Conservation (phyloP, 2,113 vertebrate species). For the Vidua macroura region DNA sequence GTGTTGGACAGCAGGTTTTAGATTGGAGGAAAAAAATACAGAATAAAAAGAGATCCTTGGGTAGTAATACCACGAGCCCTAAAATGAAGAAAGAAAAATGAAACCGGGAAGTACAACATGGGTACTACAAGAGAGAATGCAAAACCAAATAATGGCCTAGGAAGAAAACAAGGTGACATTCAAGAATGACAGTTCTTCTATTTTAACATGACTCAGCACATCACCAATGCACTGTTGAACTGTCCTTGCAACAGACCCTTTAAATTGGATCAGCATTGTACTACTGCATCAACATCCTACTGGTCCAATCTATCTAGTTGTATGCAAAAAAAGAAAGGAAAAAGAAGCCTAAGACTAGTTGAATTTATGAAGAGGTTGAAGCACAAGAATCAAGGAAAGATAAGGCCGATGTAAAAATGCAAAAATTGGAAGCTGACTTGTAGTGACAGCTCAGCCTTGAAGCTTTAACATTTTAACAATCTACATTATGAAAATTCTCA, state of each 20-base stretch:
- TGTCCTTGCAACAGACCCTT: not conserved
- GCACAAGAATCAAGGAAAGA: not conserved
- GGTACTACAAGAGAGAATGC: not conserved
- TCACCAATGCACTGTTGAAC: not conserved
- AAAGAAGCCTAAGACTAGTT: not conserved
- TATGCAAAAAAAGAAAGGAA: not conserved
- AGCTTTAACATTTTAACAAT: not conserved
- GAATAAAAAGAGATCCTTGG: not conserved
- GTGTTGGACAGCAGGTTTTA: not conserved
- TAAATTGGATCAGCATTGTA: not conserved
- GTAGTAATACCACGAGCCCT: rapidly evolving
- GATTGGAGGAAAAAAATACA: not conserved
- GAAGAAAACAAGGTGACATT: not conserved
- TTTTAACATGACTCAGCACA: not conserved
- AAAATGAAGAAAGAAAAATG: not conserved
- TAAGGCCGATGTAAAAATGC: not conserved
- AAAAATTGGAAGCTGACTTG: not conserved
- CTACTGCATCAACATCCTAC: not conserved
- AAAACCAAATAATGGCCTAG: not conserved
- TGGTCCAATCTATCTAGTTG: not conserved
- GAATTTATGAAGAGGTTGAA: not conserved
- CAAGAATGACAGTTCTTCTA: not conserved
- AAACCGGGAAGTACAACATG: not conserved
- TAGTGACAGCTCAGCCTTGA: not conserved
- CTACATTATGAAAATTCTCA: not conserved